These are phyloP conservation scores for Acrobasis repandana DNA, from an alignment of 2,888 invertebrate species.

Conservation along the genomic window DNA sequence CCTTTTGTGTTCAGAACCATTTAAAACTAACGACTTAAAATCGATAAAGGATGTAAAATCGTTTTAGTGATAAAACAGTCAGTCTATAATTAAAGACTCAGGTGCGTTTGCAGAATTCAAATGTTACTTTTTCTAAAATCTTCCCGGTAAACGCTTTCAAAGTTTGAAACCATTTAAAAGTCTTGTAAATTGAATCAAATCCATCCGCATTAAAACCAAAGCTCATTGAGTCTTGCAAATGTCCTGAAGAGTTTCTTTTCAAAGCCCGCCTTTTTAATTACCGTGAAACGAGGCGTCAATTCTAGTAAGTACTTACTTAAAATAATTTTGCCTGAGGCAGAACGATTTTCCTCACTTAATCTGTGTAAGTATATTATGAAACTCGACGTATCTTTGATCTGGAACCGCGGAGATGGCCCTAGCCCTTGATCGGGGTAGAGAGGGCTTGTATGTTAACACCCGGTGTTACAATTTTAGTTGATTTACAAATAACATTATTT, in stretches of 20 bases:
- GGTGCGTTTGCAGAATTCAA: not conserved
- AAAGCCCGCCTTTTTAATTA: conserved; percentile 10
- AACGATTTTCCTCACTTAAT: conserved; percentile 29
- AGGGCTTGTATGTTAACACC: too few relatives aligned
- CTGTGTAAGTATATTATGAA: conserved; percentile 35
- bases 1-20: too few relatives aligned
- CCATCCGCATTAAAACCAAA: conserved; percentile 10
- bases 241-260: conserved; percentile 19
- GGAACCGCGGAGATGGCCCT: not conserved
- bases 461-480: too few relatives aligned
- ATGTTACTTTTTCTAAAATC: not conserved
- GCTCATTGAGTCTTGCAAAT: conserved; percentile 21
- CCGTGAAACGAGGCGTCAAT: conserved; percentile 20
- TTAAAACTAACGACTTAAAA: too few relatives aligned
- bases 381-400: conserved; percentile 34
- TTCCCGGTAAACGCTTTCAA: not conserved
- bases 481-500: too few relatives aligned
- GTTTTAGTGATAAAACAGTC: too few relatives aligned
- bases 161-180: conserved; percentile 12
- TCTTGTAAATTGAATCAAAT: conserved; percentile 25
- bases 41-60: too few relatives aligned
- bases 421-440: too few relatives aligned
- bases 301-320: conserved; percentile 18
- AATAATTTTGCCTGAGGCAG: conserved; percentile 30
- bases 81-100: too few relatives aligned